Percentiles rank a stretch among this genome's conserved stretches.
Conservation (phyloP, 1,140 invertebrate species). For the Artemia franciscana region DNA sequence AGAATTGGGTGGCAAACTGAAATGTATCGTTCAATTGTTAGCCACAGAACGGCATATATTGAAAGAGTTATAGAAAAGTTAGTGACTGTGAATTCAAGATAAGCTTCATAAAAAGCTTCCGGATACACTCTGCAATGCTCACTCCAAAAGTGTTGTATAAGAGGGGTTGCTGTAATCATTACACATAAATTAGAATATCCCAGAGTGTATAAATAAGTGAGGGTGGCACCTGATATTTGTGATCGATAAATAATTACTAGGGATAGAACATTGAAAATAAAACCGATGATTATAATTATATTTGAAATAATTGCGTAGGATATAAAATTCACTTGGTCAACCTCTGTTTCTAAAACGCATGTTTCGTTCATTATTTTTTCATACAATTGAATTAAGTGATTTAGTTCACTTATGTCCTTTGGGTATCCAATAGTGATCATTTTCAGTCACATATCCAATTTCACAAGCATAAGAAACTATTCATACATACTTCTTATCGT, state of each 20-base stretch:
- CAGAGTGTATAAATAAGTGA: constrained; percentile 1
- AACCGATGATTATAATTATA: constrained; percentile 2
- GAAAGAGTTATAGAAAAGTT: constrained; percentile 7
- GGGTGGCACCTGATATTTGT: background rate
- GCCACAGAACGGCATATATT: constrained; percentile 5
- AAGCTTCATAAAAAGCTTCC: constrained; percentile 3
- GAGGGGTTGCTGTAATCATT: background rate
- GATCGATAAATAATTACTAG: background rate
- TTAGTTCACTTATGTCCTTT: no score
- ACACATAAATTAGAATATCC: background rate
- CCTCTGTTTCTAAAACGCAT: background rate
- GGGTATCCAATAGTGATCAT: no score
- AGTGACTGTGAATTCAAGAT: constrained; percentile 2
- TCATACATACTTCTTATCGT: no score
- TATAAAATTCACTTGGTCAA: background rate
- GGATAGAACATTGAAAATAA: constrained; percentile 4
- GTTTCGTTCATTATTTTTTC: background rate
- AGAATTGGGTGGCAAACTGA: constrained; percentile 1
- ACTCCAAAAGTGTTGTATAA: background rate
- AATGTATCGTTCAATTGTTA: constrained; percentile 6
- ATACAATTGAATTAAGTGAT: background rate
- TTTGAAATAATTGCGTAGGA: constrained; percentile 4
- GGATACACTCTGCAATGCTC: background rate
- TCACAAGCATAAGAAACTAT: no score
- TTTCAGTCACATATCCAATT: no score